Base-by-base conservation (phyloP, 2,113 vertebrate genomes). In the Engystomops pustulosus region DNA sequence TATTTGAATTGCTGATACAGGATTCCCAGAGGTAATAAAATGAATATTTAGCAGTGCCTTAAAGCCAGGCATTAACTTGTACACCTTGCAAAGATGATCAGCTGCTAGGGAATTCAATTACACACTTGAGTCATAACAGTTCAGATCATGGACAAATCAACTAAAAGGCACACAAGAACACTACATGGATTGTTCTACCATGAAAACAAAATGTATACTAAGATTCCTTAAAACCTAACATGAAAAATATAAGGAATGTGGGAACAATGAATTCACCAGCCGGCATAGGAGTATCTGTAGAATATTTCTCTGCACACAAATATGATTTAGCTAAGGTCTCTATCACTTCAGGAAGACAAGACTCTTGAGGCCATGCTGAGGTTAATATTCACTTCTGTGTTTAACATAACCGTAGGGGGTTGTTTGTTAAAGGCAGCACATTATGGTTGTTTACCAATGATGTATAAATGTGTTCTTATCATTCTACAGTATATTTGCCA, bases 391-490 rank as follows among this genome's bases (percentile, higher is more conserved):
- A 1, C 25, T 74, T 67, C 8, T 87, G 89, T 90, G 53, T 69
- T 88, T 86, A 86, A 67, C 20, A 67, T 80, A 88, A 80, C 38
- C 62, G 18, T 67, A 58, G 41, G 84, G 55, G 75, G 86, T 87
- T 89, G 86, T 85, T 81, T 89, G 89, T 86, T 85, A 87, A 88
- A 86, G 14, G 58, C 12, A 3, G 36, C 36, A 88, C 84, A 87
- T 17, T 15, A 65, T 75, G 85, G 2, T 55, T 58, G 5, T 60
- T 78, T 60, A 58, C 20, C 10, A 25, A 3, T 25, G 5, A 78
- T 58, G 34, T 47, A 58, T 41, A 58, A 38, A 78, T 60, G 32
- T 58, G 11, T 58, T 36, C 9, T 58, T 25, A 11, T 60, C n/a
- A 78, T 49, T 74, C 18, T 34, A 34, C 30, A 67, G 62, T 67